Conservation (phyloP, 92 coral and sea anemone genomes). For the Parazoanthus darwini region DNA sequence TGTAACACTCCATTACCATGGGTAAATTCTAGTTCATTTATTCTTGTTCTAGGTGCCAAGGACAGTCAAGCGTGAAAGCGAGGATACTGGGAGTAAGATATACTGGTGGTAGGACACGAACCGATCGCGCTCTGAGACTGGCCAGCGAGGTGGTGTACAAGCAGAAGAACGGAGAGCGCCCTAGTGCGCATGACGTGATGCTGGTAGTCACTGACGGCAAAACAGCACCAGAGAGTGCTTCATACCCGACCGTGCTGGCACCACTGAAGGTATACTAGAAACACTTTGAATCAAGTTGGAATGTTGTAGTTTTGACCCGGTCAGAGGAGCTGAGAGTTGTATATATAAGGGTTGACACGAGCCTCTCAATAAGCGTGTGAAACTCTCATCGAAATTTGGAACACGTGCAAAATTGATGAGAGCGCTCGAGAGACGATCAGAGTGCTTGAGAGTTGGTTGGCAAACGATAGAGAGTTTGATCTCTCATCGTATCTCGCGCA, state of each 20-base stretch:
- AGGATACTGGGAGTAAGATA: slow-evolving; percentile 16
- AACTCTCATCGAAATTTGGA: too few relatives aligned
- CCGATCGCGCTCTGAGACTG: slow-evolving; percentile 19
- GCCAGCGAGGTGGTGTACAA: slow-evolving; percentile 23
- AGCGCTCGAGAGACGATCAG: too few relatives aligned
- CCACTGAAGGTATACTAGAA: slow-evolving; percentile 21
- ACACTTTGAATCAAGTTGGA: background rate
- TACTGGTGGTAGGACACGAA: slow-evolving; percentile 20
- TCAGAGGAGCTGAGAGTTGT: too few relatives aligned
- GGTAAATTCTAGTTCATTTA: background rate
- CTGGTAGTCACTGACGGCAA: slow-evolving; percentile 38
- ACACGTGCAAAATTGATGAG: too few relatives aligned
- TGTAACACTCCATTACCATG: background rate
- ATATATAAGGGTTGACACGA: too few relatives aligned
- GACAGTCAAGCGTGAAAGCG: slow-evolving; percentile 15
- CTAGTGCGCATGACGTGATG: slow-evolving; percentile 26
- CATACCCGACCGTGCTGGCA: slow-evolving; percentile 13
- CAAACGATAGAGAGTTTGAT: too few relatives aligned
- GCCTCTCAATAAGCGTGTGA: too few relatives aligned
- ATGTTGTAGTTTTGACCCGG: background rate
- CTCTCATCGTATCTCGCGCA: too few relatives aligned
- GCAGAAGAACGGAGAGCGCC: slow-evolving; percentile 29
- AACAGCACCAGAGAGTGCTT: background rate
- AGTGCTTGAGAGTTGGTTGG: too few relatives aligned
- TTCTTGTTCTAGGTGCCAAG: slow-evolving; percentile 10